Evolutionary conservation across 1,140 invertebrate species (phyloP).

Genomic region (Thrips palmi): DNA sequence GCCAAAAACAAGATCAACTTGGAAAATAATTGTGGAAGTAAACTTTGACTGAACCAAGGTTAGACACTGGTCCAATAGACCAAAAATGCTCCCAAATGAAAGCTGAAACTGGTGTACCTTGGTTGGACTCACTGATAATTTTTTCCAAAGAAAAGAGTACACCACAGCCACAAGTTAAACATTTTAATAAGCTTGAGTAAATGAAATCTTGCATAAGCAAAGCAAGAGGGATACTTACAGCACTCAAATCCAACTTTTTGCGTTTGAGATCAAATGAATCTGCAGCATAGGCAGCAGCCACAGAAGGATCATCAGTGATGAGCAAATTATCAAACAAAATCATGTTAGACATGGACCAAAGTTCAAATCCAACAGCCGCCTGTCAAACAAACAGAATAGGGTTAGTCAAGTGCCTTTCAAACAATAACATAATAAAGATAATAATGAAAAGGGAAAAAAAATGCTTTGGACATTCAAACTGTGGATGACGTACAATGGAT

Average conservation of each 20-base stretch:
- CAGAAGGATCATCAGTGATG: constrained; percentile 65
- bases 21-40: background rate
- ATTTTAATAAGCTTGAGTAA: background rate
- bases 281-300: constrained; percentile 62
- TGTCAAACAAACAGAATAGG: constrained; percentile 25
- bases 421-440: constrained; percentile 5
- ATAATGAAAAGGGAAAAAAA: constrained; percentile 9
- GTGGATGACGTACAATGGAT: constrained; percentile 56
- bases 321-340: constrained; percentile 93
- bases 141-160: background rate
- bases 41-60: no score
- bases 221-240: constrained; percentile 36
- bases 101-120: background rate
- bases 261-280: constrained; percentile 75
- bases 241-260: constrained; percentile 54
- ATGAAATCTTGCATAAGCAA: background rate
- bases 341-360: constrained; percentile 94
- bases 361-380: constrained; percentile 83
- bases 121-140: background rate
- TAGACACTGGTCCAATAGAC: background rate
- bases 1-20: background rate
- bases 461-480: background rate
- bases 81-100: background rate
- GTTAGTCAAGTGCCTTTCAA: constrained; percentile 5
- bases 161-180: constrained; percentile 7